Evolutionary conservation across 2,888 invertebrate genomes (phyloP), one percentile per base, ranked within the genome.

Genomic region (Lypha dubia): DNA sequence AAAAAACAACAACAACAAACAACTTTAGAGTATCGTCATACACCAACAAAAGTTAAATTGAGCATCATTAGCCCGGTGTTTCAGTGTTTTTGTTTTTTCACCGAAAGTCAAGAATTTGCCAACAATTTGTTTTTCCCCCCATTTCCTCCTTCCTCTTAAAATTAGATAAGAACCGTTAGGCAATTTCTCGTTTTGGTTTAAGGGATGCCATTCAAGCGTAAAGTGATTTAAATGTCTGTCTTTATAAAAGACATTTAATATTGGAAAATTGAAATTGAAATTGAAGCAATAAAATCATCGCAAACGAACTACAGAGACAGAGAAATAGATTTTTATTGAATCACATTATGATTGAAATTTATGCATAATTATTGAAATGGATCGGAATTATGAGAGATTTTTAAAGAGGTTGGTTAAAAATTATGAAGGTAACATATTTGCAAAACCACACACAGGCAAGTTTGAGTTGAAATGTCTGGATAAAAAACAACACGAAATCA

Each of bases 191-290:
- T 49, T 56, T 58, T 1, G 1, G 28, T 63, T 74, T 38, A 76
- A 73, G 63, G 79, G 79, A 17, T 60, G 75, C 46, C 51, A 28
- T 44, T 79, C 56, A 56, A 71, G 41, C 56, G 56, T 41, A 41
- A 73, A 80, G 84, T 84, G 77, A 84, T 84, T 84, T 84, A 84
- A 81, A 81, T 77, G 84, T 84, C 84, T 84, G 73, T 56, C 73
- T 80, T 76, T 60, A 62, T 67, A 9, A 1, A n/a, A 84, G 73
- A 79, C 80, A 56, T 22, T 79, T 38, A 73, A 53, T 46, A 56
- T 24, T 35, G 38, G 38, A 71, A 80, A 80, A 80, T 80, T 77
- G 53, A 80, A 38, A 80, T 80, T 84, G 65, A 76, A 67, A 71
- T 58, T 67, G 38, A 63, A 24, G 62, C 71, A 28, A 79, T 71